Base-by-base conservation (phyloP, 2,888 invertebrate species). In the Serrognathus titanus region DNA sequence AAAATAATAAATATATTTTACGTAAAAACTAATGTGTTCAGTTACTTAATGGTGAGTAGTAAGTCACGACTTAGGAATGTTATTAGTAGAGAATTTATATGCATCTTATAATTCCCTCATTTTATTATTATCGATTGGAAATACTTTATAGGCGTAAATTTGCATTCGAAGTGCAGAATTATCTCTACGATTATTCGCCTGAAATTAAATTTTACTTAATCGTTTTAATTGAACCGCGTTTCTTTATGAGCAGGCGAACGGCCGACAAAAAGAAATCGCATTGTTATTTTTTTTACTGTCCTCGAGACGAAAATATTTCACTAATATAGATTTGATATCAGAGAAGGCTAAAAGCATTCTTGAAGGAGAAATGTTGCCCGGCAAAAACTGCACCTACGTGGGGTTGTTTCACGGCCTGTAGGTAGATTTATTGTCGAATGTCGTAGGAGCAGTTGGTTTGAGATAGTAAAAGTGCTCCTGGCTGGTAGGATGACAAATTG, bases 401-500 rank as follows among this genome's bases (percentile, higher is more conserved):
- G 55, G 16, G 43, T 43, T 20, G 12, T 20, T 43, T 43, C 11
- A 16, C 16, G 43, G 9, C 41, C 43, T 13, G 16, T 31, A 31
- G 43, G 40, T 53, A 51, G 50, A 60, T 57, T 48, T 54, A 60
- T 55, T 55, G 55, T 53, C 36, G 35, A 45, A 51, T 54, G 57
- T 48, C 48, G 60, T 58, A 58, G 58, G 55, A 52, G 55, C 58
- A 52, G 45, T 56, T 49, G 53, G 48, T 43, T 55, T 48, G 46
- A 55, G 52, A 58, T 47, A 51, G 49, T 49, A 56, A 48, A 53
- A 52, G 51, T 59, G 49, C 57, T 60, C 48, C 60, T 57, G 60
- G 57, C 60, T 61, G 60, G 63, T 64, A 60, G 63, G 63, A 66
- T 66, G 67, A 67, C 67, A 67, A 67, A 67, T 67, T 63, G 65